Evolutionary conservation across 2,797 vertebrate species (phyloP), one percentile per base, ranked within the genome.

Genomic region (Gouania willdenowi): DNA sequence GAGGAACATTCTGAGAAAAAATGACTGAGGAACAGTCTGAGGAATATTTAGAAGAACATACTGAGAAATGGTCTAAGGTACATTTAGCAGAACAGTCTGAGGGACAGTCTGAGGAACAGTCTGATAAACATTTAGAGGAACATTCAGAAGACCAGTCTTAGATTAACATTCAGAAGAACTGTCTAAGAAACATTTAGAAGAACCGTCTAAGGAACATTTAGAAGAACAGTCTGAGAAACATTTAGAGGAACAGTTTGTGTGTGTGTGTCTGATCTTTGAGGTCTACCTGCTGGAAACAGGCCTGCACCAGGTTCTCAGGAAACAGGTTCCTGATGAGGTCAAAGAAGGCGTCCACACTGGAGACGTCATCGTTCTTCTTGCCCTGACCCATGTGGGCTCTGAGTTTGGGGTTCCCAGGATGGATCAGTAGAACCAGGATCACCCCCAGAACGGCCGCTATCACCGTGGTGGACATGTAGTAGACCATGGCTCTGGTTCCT

Each of bases 311-410:
- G 72, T 99, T 99, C 82, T 99, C 96, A 1, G 95, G 96, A 71
- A 98, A 95, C 15, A 99, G 91, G 33, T 99, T 99, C 64, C 96
- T 87, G 66, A 99, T 92, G 19, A 99, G 92, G 75, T 99, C 96
- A 30, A 99, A 89, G 50, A 98, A 91, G 48, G 96, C 94, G 39
- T 99, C 96, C 79, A 98, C 63, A 36, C 95, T 98, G 50, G 95
- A 99, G 26, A 99, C 95, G 3, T 99, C 94, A 1, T 95, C 94
- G 0, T 95, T 98, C 70, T 96, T 97, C 78, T 92, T 93, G 14
- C 96, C 95, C 23, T 91, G 89, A 5, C 95, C 95, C 2, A 99
- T 88, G 50, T 93, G 92, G 2, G 94, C 91, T 77, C 71, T 98
- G 49, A 99, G 89, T 56, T 96, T 97, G 0, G 96, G 96, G 63